These are phyloP conservation scores for Atrichornis clamosus DNA, from an alignment of 2,113 vertebrate genomes.

Conservation along the genomic window DNA sequence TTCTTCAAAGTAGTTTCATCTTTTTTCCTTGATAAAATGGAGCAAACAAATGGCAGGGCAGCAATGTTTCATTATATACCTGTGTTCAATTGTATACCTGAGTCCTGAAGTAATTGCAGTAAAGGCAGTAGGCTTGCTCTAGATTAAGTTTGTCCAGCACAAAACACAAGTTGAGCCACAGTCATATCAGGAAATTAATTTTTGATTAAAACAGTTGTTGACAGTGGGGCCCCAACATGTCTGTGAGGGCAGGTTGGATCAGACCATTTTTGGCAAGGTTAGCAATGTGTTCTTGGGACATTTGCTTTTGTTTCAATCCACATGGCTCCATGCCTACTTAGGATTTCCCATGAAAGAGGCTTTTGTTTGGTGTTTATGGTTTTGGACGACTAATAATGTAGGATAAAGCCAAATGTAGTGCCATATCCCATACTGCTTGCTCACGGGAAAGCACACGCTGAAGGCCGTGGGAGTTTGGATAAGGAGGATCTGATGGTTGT, in stretches of 20 bases:
- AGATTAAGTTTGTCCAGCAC: not conserved
- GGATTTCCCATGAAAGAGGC: constrained; percentile 43
- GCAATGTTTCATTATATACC: not conserved
- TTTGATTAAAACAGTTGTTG: constrained; percentile 27
- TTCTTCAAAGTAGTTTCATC: not conserved
- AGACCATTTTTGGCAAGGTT: constrained; percentile 32
- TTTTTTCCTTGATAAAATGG: not conserved
- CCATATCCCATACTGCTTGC: not conserved
- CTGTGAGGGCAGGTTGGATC: constrained; percentile 12
- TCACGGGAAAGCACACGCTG: not conserved
- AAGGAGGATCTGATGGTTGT: not conserved
- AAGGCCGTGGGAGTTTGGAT: not conserved
- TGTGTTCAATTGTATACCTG: not conserved
- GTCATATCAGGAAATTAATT: constrained; percentile 13
- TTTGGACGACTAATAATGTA: not conserved
- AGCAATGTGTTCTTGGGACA: not conserved
- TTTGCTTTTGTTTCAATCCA: constrained; percentile 52
- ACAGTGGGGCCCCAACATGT: not conserved
- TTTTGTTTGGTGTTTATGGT: constrained; percentile 52
- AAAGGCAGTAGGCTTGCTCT: not conserved
- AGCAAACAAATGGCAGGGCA: not conserved
- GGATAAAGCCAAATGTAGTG: not conserved
- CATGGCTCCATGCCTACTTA: constrained; percentile 16
- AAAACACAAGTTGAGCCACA: not conserved
- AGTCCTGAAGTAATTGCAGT: not conserved